Conservation (phyloP, 2,888 invertebrate species). For the Rosalia funebris region DNA sequence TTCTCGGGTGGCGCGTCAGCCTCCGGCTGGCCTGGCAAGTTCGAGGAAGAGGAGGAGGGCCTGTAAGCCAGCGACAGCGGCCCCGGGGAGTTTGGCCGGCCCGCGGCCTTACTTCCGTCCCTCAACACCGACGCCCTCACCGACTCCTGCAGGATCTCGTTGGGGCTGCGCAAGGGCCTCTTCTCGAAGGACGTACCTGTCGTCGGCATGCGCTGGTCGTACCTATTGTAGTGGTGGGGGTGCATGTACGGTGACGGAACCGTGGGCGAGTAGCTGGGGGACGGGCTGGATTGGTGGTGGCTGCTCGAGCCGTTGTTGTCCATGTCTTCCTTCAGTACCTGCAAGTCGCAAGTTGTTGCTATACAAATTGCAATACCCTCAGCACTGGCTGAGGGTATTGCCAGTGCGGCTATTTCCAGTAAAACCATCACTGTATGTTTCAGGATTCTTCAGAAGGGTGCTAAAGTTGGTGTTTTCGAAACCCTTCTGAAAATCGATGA, state of each 20-base stretch:
- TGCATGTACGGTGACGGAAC: slow-evolving; percentile 66
- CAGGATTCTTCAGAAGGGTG: too few relatives aligned
- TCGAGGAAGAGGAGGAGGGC: slow-evolving; percentile 65
- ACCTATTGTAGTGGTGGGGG: slow-evolving; percentile 53
- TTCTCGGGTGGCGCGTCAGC: slow-evolving; percentile 68
- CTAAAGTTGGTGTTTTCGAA: too few relatives aligned
- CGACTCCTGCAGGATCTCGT: slow-evolving; percentile 71
- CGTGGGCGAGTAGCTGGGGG: slow-evolving; percentile 64
- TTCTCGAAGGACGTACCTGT: slow-evolving; percentile 63
- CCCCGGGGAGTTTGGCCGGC: slow-evolving; percentile 64
- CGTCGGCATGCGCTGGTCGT: slow-evolving; percentile 60
- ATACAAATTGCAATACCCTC: too few relatives aligned
- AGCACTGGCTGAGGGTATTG: too few relatives aligned
- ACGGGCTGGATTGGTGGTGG: slow-evolving; percentile 61
- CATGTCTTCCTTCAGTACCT: slow-evolving; percentile 54
- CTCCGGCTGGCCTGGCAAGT: slow-evolving; percentile 66
- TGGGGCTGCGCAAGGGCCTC: slow-evolving; percentile 68
- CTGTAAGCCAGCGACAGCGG: slow-evolving; percentile 56
- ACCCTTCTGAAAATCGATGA: too few relatives aligned
- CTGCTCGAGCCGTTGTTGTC: slow-evolving; percentile 49
- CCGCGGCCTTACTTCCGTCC: slow-evolving; percentile 70
- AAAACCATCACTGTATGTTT: too few relatives aligned
- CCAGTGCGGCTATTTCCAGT: too few relatives aligned
- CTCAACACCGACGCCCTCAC: slow-evolving; percentile 74
- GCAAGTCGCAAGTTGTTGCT: too few relatives aligned